Base-by-base conservation (phyloP, 2,797 vertebrate genomes). In the Sebastes matsubarae region DNA sequence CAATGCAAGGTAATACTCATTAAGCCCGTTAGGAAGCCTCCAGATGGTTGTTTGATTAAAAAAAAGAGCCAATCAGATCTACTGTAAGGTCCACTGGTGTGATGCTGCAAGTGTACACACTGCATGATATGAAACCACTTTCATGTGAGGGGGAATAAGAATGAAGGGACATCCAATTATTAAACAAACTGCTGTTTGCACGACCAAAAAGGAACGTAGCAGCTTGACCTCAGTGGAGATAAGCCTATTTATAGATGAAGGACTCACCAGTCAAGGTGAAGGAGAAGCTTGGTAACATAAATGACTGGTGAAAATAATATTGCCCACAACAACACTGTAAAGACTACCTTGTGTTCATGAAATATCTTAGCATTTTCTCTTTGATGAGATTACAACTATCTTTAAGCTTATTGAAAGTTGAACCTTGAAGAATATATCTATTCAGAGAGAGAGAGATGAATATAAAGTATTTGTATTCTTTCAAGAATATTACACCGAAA, bases 11-110 rank as follows among this genome's bases (percentile, higher is more conserved):
- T 57, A 85, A 68, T 82, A 65, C 79, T 72, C 72, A 81, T 87
- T 72, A 82, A 79, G 77, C 67, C 75, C 46, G 75, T 71, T 82
- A 74, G 64, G 58, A 84, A 72, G 42, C 67, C 61, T 79, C 75
- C 85, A 89, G 83, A 88, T 92, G 84, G 86, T 61, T 81, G 76
- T 68, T 84, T 79, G 82, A 90, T 88, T 83, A 54, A 78, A 77
- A 64, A 64, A 72, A 82, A 50, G 34, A 77, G 71, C 71, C 70
- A 83, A 85, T 84, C 72, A 80, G 42, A 81, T n/a, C 16, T 54
- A 20, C 66, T 73, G 38, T 46, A 38, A 82, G 32, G 69, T 82
- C 79, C 66, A 72, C 59, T 69, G 60, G 58, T 84, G 69, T 68
- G 65, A 68, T 58, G 55, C 66, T 58, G 27, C 32, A 57, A 82